Evolutionary conservation across 2,888 invertebrate species (phyloP), one percentile per base, ranked within the genome.

Genomic region (Trisateles emortualis): DNA sequence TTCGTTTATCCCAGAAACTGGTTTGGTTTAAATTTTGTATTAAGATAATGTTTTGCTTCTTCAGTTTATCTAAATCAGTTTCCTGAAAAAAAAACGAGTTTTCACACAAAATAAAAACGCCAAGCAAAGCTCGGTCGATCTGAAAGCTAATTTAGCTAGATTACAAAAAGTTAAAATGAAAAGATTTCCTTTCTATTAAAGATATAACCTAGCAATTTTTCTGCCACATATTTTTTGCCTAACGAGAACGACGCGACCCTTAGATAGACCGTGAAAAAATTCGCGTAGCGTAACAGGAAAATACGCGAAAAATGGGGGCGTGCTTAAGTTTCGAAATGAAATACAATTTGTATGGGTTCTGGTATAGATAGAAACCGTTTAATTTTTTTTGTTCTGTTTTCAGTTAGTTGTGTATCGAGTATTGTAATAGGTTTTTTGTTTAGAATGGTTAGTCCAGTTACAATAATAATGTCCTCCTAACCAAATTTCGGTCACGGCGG

Each of bases 311-410:
- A 38, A 43, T 35, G 40, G 30, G 17, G 38, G 29, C 10, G 32
- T 32, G 42, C 30, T 49, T 38, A 42, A 53, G 36, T 52, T 46
- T 44, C 14, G 40, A 50, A 65, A 62, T 57, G 44, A 49, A 53
- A 62, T 62, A 65, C 58, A 66, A 62, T 69, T 65, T 59, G 59
- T 62, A 59, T 47, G 57, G 52, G 35, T 52, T 51, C 51, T 36
- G 52, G 13, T 38, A 42, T 45, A 32, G 46, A 49, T 44, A 40
- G 33, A n/a, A 13, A 13, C 42, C 29, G 14, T 19, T 35, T 35
- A 50, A 39, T 32, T 43, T 53, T 52, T 51, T 49, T 44, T 52
- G 44, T 38, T 29, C 24, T 10, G 6, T 36, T 32, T 47, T 16
- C 30, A 24, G 35, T 40, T 41, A 42, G 30, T 35, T 35, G 36